phyloP scores from a whole-genome alignment of 2,888 invertebrate genomes.

The Stenotaenia linearis region DNA sequence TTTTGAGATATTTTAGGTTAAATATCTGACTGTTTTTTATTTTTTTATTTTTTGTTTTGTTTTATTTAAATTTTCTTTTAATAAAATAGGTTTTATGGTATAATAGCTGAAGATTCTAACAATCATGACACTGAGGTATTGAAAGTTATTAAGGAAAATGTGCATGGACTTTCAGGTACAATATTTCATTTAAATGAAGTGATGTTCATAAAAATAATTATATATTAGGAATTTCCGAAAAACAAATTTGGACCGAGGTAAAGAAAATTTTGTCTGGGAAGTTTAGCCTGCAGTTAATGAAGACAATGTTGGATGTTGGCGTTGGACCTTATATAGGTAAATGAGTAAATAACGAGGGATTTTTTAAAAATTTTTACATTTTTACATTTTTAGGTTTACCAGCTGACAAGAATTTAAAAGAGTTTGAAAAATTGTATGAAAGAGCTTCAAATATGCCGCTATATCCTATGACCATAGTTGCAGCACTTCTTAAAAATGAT shows the following conservation, averaged over 20 bases:
- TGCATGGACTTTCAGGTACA: conserved; percentile 51
- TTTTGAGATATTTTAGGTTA: conserved; percentile 67
- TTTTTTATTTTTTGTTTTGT: conserved; percentile 30
- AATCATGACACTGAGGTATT: not conserved
- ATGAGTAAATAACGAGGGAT: not conserved
- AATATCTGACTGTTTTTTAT: not conserved
- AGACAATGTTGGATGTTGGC: conserved; percentile 68
- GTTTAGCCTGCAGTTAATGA: conserved; percentile 65
- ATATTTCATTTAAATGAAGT: too few species aligned
- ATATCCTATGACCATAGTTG: conserved; percentile 68
- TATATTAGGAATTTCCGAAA: conserved; percentile 86
- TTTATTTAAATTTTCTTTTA: too few species aligned
- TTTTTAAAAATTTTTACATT: not conserved
- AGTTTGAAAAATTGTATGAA: conserved; percentile 60
- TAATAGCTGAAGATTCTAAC: not conserved
- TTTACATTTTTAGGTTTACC: conserved; percentile 56
- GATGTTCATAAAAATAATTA: too few species aligned
- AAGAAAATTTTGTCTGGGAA: conserved; percentile 81
- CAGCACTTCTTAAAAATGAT: conserved; percentile 60
- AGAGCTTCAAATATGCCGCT: conserved; percentile 54
- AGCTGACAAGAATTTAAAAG: conserved; percentile 58
- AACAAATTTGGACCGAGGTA: conserved; percentile 91
- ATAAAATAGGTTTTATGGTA: not conserved
- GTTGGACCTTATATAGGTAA: conserved; percentile 67
- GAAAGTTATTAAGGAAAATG: not conserved